phyloP scores from a whole-genome alignment of 2,888 invertebrate genomes.

The Lutraria lutraria region DNA sequence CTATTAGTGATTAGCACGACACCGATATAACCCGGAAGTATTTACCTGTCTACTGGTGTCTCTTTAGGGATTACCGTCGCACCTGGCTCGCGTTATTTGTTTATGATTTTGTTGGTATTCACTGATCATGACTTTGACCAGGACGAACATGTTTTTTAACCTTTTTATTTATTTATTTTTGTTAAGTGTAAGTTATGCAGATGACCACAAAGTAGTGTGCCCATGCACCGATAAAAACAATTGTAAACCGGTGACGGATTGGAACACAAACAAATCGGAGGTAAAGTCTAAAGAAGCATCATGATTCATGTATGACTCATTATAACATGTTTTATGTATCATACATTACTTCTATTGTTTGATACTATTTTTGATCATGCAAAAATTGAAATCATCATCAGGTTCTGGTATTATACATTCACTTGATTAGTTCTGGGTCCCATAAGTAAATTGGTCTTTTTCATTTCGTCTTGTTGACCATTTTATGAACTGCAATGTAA shows the following conservation, averaged over 20 bases:
- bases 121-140: constrained; percentile 15
- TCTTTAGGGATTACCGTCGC: too few relatives aligned
- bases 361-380: too few relatives aligned
- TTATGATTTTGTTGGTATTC: background rate
- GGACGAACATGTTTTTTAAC: background rate
- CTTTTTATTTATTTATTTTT: background rate
- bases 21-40: constrained; percentile 43
- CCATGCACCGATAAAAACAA: background rate
- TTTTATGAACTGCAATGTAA: too few relatives aligned
- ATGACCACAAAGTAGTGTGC: background rate
- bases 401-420: too few relatives aligned
- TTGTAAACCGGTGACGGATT: constrained; percentile 44
- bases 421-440: too few relatives aligned
- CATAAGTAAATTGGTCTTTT: too few relatives aligned
- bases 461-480: too few relatives aligned
- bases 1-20: constrained; percentile 24
- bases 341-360: too few relatives aligned
- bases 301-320: background rate
- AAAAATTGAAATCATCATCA: too few relatives aligned
- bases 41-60: too few relatives aligned
- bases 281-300: constrained; percentile 5
- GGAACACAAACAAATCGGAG: constrained; percentile 32
- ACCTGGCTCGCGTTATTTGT: constrained; percentile 30
- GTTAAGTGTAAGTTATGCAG: background rate
- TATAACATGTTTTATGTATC: too few relatives aligned